Evolutionary conservation across 2,888 invertebrate genomes (phyloP).

Genomic region (Augiades crinisus): DNA sequence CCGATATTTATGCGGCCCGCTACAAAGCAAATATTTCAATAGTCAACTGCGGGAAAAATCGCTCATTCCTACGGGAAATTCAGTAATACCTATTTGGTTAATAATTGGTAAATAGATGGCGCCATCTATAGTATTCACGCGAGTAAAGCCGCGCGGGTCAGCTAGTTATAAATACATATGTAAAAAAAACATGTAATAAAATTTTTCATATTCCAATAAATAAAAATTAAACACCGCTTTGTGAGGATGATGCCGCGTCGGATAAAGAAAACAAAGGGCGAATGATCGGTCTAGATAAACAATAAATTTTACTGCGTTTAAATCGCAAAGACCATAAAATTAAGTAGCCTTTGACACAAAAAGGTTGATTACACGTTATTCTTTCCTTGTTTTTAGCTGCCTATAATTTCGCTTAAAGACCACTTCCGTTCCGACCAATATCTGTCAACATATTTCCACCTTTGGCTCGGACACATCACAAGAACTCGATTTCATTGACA

Average conservation of each 20-base stretch:
- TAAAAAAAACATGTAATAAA: too few relatives aligned
- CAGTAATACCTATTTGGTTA: too few relatives aligned
- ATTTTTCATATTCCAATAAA: slow-evolving; percentile 14
- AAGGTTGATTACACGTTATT: slow-evolving; percentile 59
- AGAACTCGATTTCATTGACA: slow-evolving; percentile 79
- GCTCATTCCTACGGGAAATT: too few relatives aligned
- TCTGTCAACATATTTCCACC: slow-evolving; percentile 79
- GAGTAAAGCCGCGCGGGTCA: too few relatives aligned
- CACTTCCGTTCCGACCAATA: slow-evolving; percentile 77
- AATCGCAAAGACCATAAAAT: slow-evolving; percentile 41
- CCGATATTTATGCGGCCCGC: too few relatives aligned
- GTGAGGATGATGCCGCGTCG: background rate
- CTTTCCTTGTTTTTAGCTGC: slow-evolving; percentile 72
- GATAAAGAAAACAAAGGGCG: slow-evolving; percentile 8
- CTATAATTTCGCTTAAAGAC: slow-evolving; percentile 75
- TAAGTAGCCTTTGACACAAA: slow-evolving; percentile 56
- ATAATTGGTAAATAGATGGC: too few relatives aligned
- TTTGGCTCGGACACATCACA: slow-evolving; percentile 73
- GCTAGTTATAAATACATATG: too few relatives aligned
- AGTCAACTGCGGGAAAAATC: too few relatives aligned
- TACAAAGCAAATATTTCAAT: too few relatives aligned
- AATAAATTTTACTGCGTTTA: slow-evolving; percentile 32
- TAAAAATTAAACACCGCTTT: background rate
- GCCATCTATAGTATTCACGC: too few relatives aligned
- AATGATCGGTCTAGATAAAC: slow-evolving; percentile 22